Base-by-base conservation (phyloP, 2,113 vertebrate species). In the Numida meleagris region DNA sequence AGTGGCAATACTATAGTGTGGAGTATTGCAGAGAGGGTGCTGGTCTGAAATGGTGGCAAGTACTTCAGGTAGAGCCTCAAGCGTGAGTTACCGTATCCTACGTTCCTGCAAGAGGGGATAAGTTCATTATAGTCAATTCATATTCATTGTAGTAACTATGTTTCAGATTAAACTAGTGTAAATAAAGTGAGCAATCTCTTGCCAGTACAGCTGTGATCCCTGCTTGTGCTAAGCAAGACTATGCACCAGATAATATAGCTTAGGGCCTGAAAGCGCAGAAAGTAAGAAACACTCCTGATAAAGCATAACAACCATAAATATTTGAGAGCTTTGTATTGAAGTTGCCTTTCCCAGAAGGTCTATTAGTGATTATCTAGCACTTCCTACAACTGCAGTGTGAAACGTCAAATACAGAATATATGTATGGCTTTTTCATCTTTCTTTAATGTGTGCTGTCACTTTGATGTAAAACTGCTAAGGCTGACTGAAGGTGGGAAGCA, bases 101-200 rank as follows among this genome's bases (percentile, higher is more conserved):
- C 88, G 40, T 82, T 94, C 59, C 59, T 93, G 71, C 55, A 91
- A 67, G 58, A 70, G 82, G 89, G 89, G 82, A 82, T 83, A 86
- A 71, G 82, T 86, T 76, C n/a, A 13, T 62, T 10, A 5, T 75
- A 82, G 74, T 82, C 29, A 63, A 53, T 29, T 53, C 51, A 82
- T 68, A 83, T 84, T 76, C n/a, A 15, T 59, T 10, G 5, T 75
- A 81, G 74, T 84, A 29, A 59, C 15, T 53, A 48, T 29, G 33
- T 18, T 89, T 34, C 29, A 55, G 61, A 43, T 90, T 82, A 59
- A 88, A 53, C 63, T 85, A 1, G 6, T 73, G 33, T 23, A 57
- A 76, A 77, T n/a, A 51, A 50, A 85, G 25, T 5, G 23, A 74
- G 18, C 4, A 6, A 50, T 16, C 29, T 38, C 14, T 58, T 65